These are phyloP conservation scores for Lampris megalopsis DNA, from an alignment of 2,113 vertebrate species.

Conservation along the genomic window DNA sequence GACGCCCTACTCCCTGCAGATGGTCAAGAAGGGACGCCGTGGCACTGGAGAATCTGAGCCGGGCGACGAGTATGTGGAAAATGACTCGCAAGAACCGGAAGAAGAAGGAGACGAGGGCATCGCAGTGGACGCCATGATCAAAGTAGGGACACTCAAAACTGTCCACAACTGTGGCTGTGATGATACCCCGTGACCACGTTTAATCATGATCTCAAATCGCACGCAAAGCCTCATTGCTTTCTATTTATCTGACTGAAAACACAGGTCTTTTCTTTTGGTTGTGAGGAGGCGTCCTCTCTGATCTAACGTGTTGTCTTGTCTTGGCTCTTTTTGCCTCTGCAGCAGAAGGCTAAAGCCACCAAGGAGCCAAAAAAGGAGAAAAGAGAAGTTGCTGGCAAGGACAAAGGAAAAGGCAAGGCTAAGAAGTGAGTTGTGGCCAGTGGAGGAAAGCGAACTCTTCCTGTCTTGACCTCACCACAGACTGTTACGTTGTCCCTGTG, in stretches of 20 bases:
- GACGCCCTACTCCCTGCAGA: constrained; percentile 90
- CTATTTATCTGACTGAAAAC: too few species aligned
- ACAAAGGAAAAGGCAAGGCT: constrained; percentile 84
- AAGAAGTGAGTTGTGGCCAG: constrained; percentile 76
- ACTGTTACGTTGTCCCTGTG: constrained; percentile 20
- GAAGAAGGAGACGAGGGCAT: constrained; percentile 81
- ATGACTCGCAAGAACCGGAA: constrained; percentile 71
- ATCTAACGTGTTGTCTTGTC: neutral
- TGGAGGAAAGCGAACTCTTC: neutral
- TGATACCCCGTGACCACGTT: neutral
- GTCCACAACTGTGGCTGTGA: neutral
- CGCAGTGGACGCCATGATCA: constrained; percentile 93
- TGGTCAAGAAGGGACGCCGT: constrained; percentile 82
- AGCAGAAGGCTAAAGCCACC: constrained; percentile 87
- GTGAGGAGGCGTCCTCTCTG: too few species aligned
- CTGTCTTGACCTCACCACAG: neutral
- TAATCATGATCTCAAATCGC: too few species aligned
- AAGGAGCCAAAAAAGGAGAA: constrained; percentile 86
- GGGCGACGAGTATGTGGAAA: constrained; percentile 67
- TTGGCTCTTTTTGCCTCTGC: constrained; percentile 12
- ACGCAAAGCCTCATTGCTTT: too few species aligned
- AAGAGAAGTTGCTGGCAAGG: constrained; percentile 84
- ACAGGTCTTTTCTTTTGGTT: neutral
- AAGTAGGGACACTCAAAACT: constrained; percentile 79
- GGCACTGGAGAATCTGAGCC: constrained; percentile 77